These are phyloP conservation scores for Oscarella lobularis DNA, from an alignment of 37 sponge, comb jelly and placozoan genomes.

Conservation along the genomic window DNA sequence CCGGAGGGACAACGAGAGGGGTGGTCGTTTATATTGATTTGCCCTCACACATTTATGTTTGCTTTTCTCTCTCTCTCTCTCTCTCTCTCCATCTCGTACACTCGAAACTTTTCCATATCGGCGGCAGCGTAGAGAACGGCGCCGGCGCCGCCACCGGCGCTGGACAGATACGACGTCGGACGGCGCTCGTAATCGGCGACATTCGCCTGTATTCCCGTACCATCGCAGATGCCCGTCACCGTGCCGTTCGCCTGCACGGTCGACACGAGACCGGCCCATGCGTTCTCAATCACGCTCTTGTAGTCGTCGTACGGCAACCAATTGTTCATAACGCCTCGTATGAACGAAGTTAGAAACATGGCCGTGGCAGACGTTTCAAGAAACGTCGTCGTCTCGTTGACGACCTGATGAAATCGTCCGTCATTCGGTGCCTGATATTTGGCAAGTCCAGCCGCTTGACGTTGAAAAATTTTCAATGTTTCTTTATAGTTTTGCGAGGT, in stretches of 20 bases:
- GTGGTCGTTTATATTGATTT: too few relatives aligned
- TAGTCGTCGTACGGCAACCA: too few relatives aligned
- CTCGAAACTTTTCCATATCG: not conserved
- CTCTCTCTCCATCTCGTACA: too few relatives aligned
- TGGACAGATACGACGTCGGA: not conserved
- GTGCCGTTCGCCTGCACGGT: too few relatives aligned
- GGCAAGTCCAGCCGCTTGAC: not conserved
- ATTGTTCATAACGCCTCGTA: not conserved
- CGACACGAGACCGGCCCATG: too few relatives aligned
- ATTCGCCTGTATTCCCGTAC: conserved; percentile 1
- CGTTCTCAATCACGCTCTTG: too few relatives aligned
- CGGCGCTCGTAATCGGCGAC: not conserved
- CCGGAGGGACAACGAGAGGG: too few relatives aligned
- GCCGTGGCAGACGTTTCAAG: conserved; percentile 1
- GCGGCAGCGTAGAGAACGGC: not conserved
- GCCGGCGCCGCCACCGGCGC: not conserved
- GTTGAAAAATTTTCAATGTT: too few relatives aligned
- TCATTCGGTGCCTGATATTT: not conserved
- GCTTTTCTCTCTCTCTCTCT: too few relatives aligned
- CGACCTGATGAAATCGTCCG: not conserved
- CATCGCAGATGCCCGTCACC: not conserved
- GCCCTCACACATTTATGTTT: too few relatives aligned
- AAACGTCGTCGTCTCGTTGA: not conserved
- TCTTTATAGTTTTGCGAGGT: too few relatives aligned
- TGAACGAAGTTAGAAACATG: not conserved